Evolutionary conservation across 1,140 invertebrate genomes (phyloP).

Genomic region (Carcinoscorpius rotundicauda): DNA sequence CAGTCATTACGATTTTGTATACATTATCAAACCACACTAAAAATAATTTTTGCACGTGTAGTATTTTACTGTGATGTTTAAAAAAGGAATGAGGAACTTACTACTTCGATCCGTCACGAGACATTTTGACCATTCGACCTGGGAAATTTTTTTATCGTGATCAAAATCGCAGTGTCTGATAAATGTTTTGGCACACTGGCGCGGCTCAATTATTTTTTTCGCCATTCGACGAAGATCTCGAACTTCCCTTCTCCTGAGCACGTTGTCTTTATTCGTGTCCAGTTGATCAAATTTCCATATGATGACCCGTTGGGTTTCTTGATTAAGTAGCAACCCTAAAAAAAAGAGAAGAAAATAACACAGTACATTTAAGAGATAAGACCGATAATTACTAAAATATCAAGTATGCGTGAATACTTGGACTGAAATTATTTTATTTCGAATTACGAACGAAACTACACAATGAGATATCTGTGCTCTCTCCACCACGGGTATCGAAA

Average conservation of each 20-base stretch:
- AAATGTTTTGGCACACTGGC: slow-evolving; percentile 76
- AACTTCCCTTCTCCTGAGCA: slow-evolving; percentile 64
- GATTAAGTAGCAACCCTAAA: no score
- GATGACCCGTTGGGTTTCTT: slow-evolving; percentile 28
- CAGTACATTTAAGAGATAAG: no score
- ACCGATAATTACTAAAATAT: no score
- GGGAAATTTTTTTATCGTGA: slow-evolving; percentile 56
- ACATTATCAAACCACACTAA: no score
- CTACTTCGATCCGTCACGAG: slow-evolving; percentile 50
- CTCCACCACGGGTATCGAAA: no score
- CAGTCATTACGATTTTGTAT: no score
- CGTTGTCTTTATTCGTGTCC: slow-evolving; percentile 59
- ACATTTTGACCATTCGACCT: slow-evolving; percentile 66
- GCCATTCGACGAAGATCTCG: slow-evolving; percentile 61
- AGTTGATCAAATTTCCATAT: slow-evolving; percentile 78
- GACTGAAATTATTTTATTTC: no score
- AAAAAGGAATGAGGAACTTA: slow-evolving; percentile 28
- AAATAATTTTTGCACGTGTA: background rate
- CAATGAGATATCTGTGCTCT: no score
- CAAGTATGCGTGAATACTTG: no score
- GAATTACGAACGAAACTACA: no score
- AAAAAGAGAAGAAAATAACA: no score
- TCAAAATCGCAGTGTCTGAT: slow-evolving; percentile 70
- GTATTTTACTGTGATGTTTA: no score
- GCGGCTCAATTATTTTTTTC: slow-evolving; percentile 72